These are phyloP conservation scores for Gymnobelideus leadbeateri DNA, from an alignment of 2,113 vertebrate species.

Conservation along the genomic window DNA sequence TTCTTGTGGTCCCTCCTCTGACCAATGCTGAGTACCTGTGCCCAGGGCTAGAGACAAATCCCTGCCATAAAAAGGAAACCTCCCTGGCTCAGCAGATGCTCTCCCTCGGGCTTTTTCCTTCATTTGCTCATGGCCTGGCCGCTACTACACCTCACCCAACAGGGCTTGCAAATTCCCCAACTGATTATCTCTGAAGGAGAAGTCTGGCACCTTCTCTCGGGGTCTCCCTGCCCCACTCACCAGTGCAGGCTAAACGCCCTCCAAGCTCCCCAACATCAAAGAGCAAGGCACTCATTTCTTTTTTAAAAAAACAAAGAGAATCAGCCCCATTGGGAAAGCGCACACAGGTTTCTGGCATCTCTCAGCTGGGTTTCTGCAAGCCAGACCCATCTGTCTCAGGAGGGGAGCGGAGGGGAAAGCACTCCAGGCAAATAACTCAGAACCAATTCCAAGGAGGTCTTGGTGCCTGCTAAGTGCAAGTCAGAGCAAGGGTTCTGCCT, in stretches of 20 bases:
- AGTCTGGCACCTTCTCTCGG: not conserved
- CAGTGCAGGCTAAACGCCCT: conserved; percentile 30
- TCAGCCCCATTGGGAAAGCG: conserved; percentile 7
- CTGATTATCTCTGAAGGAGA: not conserved
- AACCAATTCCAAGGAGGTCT: not conserved
- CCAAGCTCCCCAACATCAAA: conserved; percentile 26
- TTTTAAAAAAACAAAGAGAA: not conserved
- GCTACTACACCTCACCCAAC: not conserved
- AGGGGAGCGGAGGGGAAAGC: not conserved
- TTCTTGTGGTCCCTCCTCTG: not conserved
- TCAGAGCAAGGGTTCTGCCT: not conserved
- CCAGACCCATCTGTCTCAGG: not conserved
- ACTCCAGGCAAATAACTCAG: not conserved
- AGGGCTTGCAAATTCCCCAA: conserved; percentile 33
- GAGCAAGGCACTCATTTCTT: not conserved
- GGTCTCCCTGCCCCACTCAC: not conserved
- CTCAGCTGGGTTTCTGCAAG: conserved; percentile 33
- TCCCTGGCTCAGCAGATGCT: not conserved
- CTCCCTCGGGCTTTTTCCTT: not conserved
- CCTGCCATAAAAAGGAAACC: not conserved
- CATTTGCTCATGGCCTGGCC: not conserved
- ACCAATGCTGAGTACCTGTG: not conserved
- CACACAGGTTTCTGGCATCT: not conserved
- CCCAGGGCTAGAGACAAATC: not conserved
- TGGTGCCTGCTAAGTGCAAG: not conserved